Base-by-base conservation (phyloP, 2,888 invertebrate species). In the Volucella inflata region DNA sequence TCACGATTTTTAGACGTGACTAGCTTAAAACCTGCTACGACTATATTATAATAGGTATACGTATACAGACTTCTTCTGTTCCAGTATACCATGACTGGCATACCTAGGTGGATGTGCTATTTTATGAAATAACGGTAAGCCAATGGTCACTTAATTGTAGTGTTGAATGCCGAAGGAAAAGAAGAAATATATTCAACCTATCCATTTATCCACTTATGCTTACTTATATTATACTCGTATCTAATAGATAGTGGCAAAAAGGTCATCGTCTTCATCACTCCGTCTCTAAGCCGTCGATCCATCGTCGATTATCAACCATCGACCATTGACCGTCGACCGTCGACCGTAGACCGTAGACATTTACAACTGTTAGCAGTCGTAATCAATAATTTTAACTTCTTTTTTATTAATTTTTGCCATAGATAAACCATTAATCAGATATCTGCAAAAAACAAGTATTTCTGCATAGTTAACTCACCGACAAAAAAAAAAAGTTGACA, bases 1-100 rank as follows among this genome's bases (percentile, higher is more conserved):
- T 88, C 89, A 89, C 89, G 89, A 88, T 80, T 88, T 87, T 64
- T 48, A 80, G 88, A 88, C 89, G 89, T 89, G 89, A 88, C 88
- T 87, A 84, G 74, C 30, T 30, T 30, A 6, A 30, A 30, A 30
- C 30, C 51, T 72, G 67, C 48, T 60, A 53, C 10, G 38, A 57
- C n/a, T 36, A 67, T 36, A n/a, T 48, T 50, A 44, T 21, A n/a
- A n/a, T n/a, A n/a, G n/a, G n/a, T n/a, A n/a, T n/a, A n/a, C n/a
- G n/a, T n/a, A 60, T 77, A 60, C 60, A 30, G 30, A 30, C 30
- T 30, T 42, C 14, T 51, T 51, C 65, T 48, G 30, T 51, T 57
- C 48, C 44, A 30, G 6, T 6, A 59, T 60, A 44, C 44, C 51
- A 38, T 51, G 14, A 38, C 71, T 44, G 51, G 72, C 76, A 62